Evolutionary conservation across 2,888 invertebrate genomes (phyloP).

Genomic region (Pachliopta kotzebuea): DNA sequence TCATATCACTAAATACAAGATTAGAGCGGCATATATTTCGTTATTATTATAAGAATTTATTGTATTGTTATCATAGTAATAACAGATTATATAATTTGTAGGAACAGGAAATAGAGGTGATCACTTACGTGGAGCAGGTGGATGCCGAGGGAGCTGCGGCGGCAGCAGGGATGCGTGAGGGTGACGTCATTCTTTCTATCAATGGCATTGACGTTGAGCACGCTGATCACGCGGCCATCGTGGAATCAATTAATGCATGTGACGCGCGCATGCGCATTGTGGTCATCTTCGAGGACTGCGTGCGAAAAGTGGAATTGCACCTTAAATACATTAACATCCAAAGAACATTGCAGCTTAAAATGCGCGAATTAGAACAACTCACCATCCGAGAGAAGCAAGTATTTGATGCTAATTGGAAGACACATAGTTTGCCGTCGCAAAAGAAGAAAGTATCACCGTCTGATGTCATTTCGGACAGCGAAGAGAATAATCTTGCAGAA

Average conservation of each 20-base stretch:
- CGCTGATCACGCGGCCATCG: conserved; percentile 95
- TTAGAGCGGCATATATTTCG: too few species aligned
- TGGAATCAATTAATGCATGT: conserved; percentile 94
- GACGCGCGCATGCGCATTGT: conserved; percentile 96
- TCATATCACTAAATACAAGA: too few species aligned
- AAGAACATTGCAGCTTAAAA: conserved; percentile 89
- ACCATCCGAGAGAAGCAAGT: conserved; percentile 91
- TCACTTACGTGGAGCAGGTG: conserved; percentile 98
- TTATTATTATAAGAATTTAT: too few species aligned
- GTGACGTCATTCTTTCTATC: conserved; percentile 97
- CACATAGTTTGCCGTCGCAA: conserved; percentile 92
- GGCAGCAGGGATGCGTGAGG: conserved; percentile 95
- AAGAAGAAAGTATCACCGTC: conserved; percentile 86
- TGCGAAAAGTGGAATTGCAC: conserved; percentile 95
- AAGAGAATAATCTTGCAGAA: conserved; percentile 67
- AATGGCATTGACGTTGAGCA: conserved; percentile 98
- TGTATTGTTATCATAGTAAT: not conserved
- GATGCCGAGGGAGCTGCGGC: conserved; percentile 96
- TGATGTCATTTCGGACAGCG: conserved; percentile 65
- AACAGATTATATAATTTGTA: conserved; percentile 33
- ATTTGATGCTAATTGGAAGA: conserved; percentile 93
- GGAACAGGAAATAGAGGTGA: conserved; percentile 96
- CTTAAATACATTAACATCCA: conserved; percentile 95
- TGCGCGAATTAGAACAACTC: conserved; percentile 91
- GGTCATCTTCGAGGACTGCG: conserved; percentile 97